These are phyloP conservation scores for Lepus europaeus DNA, from an alignment of 2,113 vertebrate genomes.

Conservation along the genomic window DNA sequence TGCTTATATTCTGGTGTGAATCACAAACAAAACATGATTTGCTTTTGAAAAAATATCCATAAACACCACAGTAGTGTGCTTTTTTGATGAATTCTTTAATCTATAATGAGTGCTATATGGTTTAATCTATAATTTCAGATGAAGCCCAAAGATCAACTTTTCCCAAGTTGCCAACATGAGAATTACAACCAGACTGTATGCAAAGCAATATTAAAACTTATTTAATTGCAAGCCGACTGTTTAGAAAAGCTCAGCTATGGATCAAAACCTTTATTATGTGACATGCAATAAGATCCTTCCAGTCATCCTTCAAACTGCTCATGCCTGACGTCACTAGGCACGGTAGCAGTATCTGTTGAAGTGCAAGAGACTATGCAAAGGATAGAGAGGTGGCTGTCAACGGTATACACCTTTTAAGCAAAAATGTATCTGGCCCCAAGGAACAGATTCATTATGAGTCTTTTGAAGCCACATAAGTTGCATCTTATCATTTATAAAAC, in stretches of 20 bases:
- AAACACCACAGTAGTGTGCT: not conserved
- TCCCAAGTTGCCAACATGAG: not conserved
- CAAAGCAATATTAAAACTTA: not conserved
- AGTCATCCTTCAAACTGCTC: not conserved
- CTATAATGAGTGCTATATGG: not conserved
- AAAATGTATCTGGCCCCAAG: not conserved
- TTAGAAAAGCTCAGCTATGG: not conserved
- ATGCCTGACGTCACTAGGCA: not conserved
- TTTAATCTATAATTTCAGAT: not conserved
- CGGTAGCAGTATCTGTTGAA: not conserved
- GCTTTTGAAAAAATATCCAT: not conserved
- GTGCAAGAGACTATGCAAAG: not conserved
- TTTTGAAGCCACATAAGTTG: not conserved
- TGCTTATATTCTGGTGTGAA: not conserved
- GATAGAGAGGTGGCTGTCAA: not conserved
- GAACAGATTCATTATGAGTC: not conserved
- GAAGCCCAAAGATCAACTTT: slow-evolving; percentile 10
- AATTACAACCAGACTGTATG: not conserved
- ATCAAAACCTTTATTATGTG: not conserved
- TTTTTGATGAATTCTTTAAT: not conserved
- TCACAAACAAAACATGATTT: not conserved
- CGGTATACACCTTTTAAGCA: not conserved
- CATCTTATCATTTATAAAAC: not conserved
- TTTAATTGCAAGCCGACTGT: not conserved
- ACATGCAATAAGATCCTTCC: not conserved